A percentile compares a stretch with the other conserved stretches of the same genome.
Evolutionary conservation across 2,113 vertebrate species (phyloP).

Genomic region (Periophthalmus modestus): DNA sequence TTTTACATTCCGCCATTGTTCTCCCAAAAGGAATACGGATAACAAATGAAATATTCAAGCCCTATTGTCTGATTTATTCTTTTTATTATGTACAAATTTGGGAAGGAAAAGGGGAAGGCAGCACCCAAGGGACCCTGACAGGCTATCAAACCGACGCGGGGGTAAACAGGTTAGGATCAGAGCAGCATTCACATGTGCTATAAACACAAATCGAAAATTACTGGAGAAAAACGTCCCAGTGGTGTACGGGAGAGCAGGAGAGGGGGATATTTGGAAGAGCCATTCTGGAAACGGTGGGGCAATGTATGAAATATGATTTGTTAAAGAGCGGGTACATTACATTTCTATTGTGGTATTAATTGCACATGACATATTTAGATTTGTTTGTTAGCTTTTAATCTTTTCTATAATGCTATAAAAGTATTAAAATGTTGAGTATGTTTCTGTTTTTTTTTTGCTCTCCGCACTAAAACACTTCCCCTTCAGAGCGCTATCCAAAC

Average conservation of each 20-base stretch:
- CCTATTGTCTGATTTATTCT: constrained; percentile 85
- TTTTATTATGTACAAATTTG: constrained; percentile 80
- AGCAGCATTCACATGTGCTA: constrained; percentile 63
- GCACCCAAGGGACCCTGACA: constrained; percentile 73
- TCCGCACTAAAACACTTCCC: too few species aligned
- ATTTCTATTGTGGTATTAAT: too few species aligned
- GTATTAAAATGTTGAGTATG: too few species aligned
- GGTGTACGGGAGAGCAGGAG: constrained; percentile 34
- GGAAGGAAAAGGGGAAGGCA: constrained; percentile 54
- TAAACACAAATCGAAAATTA: constrained; percentile 71
- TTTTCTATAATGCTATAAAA: too few species aligned
- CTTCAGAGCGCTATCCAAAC: too few species aligned
- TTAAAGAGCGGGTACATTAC: too few species aligned
- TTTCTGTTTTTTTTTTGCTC: too few species aligned
- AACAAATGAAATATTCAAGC: constrained; percentile 85
- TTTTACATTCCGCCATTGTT: constrained; percentile 82
- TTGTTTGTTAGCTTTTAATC: too few species aligned
- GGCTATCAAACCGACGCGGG: constrained; percentile 74
- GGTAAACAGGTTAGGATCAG: constrained; percentile 80
- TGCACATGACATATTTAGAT: too few species aligned
- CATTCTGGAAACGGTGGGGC: background rate
- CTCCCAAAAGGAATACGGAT: constrained; percentile 84
- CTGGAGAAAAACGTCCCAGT: constrained; percentile 44
- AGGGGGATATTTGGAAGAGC: background rate
- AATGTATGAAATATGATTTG: background rate